Evolutionary conservation across 2,888 invertebrate genomes (phyloP), one percentile per base, ranked within the genome.

Genomic region (Argynnis bischoffii): DNA sequence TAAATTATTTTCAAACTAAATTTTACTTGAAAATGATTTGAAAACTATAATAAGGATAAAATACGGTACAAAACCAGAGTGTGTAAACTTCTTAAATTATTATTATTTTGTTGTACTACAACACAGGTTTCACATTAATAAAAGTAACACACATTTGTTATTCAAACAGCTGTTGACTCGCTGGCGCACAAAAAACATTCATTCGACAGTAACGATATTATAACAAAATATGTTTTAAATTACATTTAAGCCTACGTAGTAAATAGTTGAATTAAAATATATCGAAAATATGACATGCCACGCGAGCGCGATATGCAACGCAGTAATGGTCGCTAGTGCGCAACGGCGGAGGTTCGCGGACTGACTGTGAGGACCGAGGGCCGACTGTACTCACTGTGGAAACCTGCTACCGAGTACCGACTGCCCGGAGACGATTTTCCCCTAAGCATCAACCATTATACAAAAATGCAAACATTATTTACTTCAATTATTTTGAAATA

Each of bases 291-390:
- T 6, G 18, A 31, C 31, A 64, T 66, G 72, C 71, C 70, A 71
- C 72, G 72, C 73, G 73, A 69, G 59, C 53, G 41, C 35, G 35
- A 41, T 41, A 41, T 60, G 50, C 64, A 63, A 56, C 47, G 46
- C 67, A 55, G 57, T 60, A 64, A 31, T 55, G 63, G 56, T 48
- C 31, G 63, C 55, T 48, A 63, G 69, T 73, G 66, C 73, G 64
- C 67, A 51, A 53, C 70, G 68, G 50, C 71, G 66, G 71, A 70
- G 71, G 70, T 59, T 70, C 74, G 73, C 75, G 73, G 56, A 68
- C 70, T 68, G 70, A 73, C 75, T 72, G 70, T 21, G 55, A 53
- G 56, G 55, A 11, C 48, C 50, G 48, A 54, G 51, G 21, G 21
- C 15, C 16, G 46, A 54, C 55, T 51, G 59, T 68, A n/a, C 59